Evolutionary conservation across 2,888 invertebrate genomes (phyloP).

Genomic region (Plagodis pulveraria): DNA sequence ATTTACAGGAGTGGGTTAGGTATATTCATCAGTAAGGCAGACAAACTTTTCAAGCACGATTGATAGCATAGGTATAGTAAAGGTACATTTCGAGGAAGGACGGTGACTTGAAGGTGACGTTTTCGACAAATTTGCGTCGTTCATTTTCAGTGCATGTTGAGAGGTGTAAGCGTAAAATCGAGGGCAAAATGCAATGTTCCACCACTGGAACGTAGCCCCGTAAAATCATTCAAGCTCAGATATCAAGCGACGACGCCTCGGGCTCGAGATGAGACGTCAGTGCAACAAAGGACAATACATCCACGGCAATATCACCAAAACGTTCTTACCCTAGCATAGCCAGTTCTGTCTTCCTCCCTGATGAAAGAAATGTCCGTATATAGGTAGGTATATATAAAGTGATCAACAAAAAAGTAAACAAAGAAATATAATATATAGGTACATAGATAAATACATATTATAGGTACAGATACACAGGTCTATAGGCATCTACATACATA

Average conservation of each 20-base stretch:
- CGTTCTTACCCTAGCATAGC: conserved; percentile 84
- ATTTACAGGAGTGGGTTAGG: conserved; percentile 61
- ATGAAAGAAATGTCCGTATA: conserved; percentile 79
- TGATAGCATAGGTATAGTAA: conserved; percentile 47
- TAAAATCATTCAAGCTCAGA: conserved; percentile 53
- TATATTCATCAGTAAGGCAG: conserved; percentile 82
- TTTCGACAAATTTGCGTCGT: conserved; percentile 20
- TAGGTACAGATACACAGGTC: conserved; percentile 34
- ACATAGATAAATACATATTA: conserved; percentile 49
- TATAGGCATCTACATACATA: conserved; percentile 36
- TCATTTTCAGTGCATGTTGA: conserved; percentile 54
- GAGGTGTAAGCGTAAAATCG: conserved; percentile 63
- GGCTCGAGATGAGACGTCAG: conserved; percentile 49
- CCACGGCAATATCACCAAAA: conserved; percentile 75
- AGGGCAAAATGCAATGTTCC: conserved; percentile 59
- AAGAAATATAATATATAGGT: conserved; percentile 22
- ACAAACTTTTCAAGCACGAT: conserved; percentile 71
- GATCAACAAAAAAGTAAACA: conserved; percentile 43
- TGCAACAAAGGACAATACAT: conserved; percentile 66
- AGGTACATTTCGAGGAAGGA: conserved; percentile 40
- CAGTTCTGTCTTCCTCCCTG: conserved; percentile 85
- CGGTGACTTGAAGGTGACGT: conserved; percentile 31
- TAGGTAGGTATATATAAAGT: conserved; percentile 50
- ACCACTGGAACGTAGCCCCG: conserved; percentile 30
- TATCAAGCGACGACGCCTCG: conserved; percentile 47